Percentiles rank a stretch among this genome's conserved stretches.
Conservation (phyloP, 1,140 invertebrate genomes). For the Forficula auricularia region DNA sequence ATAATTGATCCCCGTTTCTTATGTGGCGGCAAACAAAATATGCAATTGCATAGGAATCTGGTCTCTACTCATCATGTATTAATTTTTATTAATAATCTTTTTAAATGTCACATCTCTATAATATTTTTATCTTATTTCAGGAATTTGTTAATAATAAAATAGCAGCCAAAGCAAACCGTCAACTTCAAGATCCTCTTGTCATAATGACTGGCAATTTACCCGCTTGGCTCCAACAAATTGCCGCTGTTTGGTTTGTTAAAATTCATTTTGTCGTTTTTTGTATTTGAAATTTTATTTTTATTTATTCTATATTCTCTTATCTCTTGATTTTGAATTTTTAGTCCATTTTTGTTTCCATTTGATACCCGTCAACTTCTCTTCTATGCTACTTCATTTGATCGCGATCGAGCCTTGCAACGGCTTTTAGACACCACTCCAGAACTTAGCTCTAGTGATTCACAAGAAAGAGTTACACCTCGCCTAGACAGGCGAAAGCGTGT, state of each 20-base stretch:
- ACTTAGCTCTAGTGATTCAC: conserved; percentile 45
- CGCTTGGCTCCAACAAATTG: conserved; percentile 86
- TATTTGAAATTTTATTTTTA: conserved; percentile 6
- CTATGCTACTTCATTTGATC: conserved; percentile 91
- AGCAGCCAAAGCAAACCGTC: conserved; percentile 87
- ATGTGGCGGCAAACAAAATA: too few relatives aligned
- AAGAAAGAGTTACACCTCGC: conserved; percentile 78
- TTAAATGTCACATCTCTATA: too few relatives aligned
- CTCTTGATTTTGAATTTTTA: conserved; percentile 19
- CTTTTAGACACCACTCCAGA: conserved; percentile 78
- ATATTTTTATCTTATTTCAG: conserved; percentile 15
- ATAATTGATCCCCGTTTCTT: too few relatives aligned
- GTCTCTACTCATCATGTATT: too few relatives aligned
- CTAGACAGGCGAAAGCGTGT: conserved; percentile 81
- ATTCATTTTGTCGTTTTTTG: too few relatives aligned
- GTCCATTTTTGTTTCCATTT: conserved; percentile 91
- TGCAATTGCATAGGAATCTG: too few relatives aligned
- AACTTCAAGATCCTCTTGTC: conserved; percentile 90
- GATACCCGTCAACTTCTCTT: conserved; percentile 88
- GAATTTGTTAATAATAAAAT: conserved; percentile 65
- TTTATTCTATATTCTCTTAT: conserved; percentile 3
- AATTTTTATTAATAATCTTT: too few relatives aligned
- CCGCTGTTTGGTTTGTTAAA: conserved; percentile 57
- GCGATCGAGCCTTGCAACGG: conserved; percentile 82
- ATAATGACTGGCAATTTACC: conserved; percentile 97